Evolutionary conservation across 2,797 vertebrate species (phyloP), one percentile per base, ranked within the genome.

Genomic region (Falco novaeseelandiae): DNA sequence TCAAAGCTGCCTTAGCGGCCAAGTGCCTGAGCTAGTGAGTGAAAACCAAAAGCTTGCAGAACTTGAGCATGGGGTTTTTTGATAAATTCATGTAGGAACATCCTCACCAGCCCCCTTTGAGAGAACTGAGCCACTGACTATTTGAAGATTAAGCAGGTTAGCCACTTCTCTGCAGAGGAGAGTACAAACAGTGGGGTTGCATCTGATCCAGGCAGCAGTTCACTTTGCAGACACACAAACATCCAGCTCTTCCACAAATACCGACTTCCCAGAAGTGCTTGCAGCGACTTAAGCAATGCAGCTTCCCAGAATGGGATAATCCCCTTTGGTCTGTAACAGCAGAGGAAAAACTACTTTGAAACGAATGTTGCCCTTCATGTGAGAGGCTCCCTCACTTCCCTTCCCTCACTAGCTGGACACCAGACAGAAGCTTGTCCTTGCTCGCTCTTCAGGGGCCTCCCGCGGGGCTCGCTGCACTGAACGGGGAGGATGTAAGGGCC

Each of bases 241-340:
- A 44, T 81, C 81, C 59, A 16, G 9, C 66, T 94, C 94, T 94
- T 44, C 93, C 78, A 46, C 71, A 91, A 80, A 93, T 59, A 29
- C 42, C 26, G 17, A 62, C 51, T 95, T 94, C 89, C 89, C 78
- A 85, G 83, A 93, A 89, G 34, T 73, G 52, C 22, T 80, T 80
- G 42, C 74, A 77, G 44, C 57, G 42, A 63, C 19, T 96, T 96
- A 36, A 74, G 95, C 61, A 93, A 36, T 34, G 42, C 87, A 81
- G 38, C 65, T 89, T 89, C 89, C 79, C 84, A 86, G 92, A 96
- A 48, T 55, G 67, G 81, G 83, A 73, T 90, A 79, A 73, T 92
- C n/a, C 55, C 44, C 32, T 95, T 79, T 66, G 70, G 66, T 87
- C 67, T 70, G 23, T 67, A 87, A 54, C 8, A 85, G 63, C 59